Evolutionary conservation across 2,113 vertebrate species (phyloP).

Genomic region (Gymnobelideus leadbeateri): DNA sequence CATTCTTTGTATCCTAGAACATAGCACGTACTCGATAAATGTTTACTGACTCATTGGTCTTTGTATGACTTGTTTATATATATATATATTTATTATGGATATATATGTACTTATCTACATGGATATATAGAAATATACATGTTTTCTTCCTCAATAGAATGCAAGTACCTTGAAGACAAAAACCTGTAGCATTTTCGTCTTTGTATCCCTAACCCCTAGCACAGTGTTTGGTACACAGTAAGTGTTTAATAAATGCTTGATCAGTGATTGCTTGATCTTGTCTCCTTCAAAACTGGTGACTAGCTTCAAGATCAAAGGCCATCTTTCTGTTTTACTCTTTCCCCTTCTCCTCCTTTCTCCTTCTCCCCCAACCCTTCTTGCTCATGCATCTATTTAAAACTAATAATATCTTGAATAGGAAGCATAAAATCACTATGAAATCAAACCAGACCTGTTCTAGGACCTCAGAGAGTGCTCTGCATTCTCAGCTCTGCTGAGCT

Average conservation of each 20-base stretch:
- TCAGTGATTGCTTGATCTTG: not conserved
- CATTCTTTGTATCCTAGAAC: not conserved
- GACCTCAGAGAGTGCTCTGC: constrained; percentile 61
- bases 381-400: constrained; percentile 71
- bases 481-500: constrained; percentile 57
- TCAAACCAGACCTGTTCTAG: constrained; percentile 61
- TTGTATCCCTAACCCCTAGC: not conserved
- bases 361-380: constrained; percentile 52
- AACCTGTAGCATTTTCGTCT: not conserved
- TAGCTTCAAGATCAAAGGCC: constrained; percentile 28
- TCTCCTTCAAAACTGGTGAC: constrained; percentile 23
- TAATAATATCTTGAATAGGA: constrained; percentile 70
- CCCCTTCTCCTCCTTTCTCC: constrained; percentile 46
- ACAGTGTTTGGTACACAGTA: not conserved
- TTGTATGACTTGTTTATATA: not conserved
- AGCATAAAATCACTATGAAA: constrained; percentile 72
- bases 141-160: not conserved
- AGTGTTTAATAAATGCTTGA: not conserved
- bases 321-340: constrained; percentile 48
- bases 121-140: not conserved
- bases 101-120: not conserved
- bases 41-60: not conserved
- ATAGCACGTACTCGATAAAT: not conserved
- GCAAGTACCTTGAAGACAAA: not conserved
- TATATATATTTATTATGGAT: not conserved